These are phyloP conservation scores for Cylindroiulus punctatus DNA, from an alignment of 2,888 invertebrate species.

Conservation along the genomic window DNA sequence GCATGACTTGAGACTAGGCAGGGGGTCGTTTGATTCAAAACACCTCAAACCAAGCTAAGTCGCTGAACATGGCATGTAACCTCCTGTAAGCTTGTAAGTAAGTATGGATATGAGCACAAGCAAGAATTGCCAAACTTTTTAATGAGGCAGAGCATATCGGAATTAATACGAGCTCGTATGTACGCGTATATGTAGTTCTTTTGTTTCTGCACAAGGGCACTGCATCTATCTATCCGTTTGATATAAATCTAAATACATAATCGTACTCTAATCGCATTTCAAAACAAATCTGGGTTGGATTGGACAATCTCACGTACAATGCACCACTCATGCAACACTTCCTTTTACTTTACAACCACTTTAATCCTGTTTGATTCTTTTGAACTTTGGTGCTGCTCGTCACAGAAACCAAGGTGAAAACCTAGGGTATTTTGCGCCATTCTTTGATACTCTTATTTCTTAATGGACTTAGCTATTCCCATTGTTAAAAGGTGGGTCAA, in stretches of 20 bases:
- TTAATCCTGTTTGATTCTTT: neutral
- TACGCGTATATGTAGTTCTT: neutral
- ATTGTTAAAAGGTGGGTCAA: constrained; percentile 14
- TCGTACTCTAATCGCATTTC: neutral
- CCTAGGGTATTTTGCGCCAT: neutral
- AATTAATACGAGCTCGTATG: no score
- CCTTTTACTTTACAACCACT: neutral
- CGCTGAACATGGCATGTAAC: no score
- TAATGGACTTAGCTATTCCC: constrained; percentile 13
- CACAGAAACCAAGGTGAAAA: neutral
- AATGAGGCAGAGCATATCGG: no score
- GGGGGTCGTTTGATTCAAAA: no score
- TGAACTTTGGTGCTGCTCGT: neutral
- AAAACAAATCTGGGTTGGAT: neutral
- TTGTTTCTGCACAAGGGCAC: neutral
- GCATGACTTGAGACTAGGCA: no score
- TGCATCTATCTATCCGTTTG: no score
- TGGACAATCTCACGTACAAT: neutral
- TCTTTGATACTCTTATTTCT: neutral
- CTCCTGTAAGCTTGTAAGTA: no score
- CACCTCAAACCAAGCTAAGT: no score
- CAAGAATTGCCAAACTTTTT: no score
- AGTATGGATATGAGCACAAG: no score
- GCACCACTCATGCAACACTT: neutral
- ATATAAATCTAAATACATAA: no score